Evolutionary conservation across 2,113 vertebrate genomes (phyloP), one percentile per base, ranked within the genome.

Genomic region (Camelus bactrianus): DNA sequence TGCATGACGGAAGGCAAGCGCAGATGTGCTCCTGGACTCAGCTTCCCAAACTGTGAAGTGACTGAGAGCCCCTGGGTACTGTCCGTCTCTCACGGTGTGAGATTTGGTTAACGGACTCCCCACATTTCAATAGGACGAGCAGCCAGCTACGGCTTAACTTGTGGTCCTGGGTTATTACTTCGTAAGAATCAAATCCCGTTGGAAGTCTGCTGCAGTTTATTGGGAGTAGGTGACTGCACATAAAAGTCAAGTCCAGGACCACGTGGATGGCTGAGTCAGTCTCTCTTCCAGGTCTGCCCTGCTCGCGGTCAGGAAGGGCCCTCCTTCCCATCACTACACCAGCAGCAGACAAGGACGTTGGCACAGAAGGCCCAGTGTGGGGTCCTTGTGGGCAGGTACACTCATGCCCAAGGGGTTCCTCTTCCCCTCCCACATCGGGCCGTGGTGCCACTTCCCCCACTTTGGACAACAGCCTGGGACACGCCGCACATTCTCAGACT

Each of bases 251-350:
- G 52, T 17, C 19, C 13, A 24, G 72, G 28, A 30, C 30, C 24
- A 65, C 1, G 0, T 1, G 12, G 38, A n/a, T 0, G 4, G 30
- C 6, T 11, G n/a, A 89, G 13, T 48, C 8, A 4, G 4, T 32
- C 30, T 56, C 14, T 72, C 56, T 38, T 64, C 48, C 58, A 35
- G 12, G 30, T 8, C 26, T 52, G 12, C 3, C 28, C 72, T 65
- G 26, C 56, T 4, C 5, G 24, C 8, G 0, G 4, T 50, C n/a
- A 28, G 32, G 64, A 56, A 38, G 42, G 52, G 4, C 16, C 52
- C 48, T 48, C 9, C n/a, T 89, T 62, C 26, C 22, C 13, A 24
- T 9, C 13, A 13, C 2, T 3, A 26, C 10, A 7, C 32, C 65
- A 17, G 79, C 46, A 1, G 6, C 22, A 77, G 13, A 20, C 2